Evolutionary conservation across 2,797 vertebrate genomes (phyloP), one percentile per base, ranked within the genome.

Genomic region (Tolypeutes matacus): DNA sequence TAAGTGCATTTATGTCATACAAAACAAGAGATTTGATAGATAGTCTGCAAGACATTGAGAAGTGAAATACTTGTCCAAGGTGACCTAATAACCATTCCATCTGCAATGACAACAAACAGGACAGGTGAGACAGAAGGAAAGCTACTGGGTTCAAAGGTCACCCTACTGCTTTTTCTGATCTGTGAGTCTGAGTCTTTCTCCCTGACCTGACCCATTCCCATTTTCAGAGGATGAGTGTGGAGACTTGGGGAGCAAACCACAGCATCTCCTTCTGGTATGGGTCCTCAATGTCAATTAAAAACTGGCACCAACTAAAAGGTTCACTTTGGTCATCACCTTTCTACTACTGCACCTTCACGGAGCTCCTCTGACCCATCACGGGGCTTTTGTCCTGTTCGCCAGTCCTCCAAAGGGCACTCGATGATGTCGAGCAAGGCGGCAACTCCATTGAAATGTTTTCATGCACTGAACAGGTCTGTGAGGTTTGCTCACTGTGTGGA

Each of bases 401-500:
- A 53, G 89, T 70, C 89, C 94, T 31, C 90, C 95, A 21, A 78
- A 92, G 46, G 92, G 94, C 81, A 95, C 75, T 62, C 78, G 51
- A 72, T 91, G 56, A 78, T 94, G 83, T 42, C 86, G 64, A 39
- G 65, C 78, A 67, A 93, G 78, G 56, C 13, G 0, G 20, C 78
- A 94, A 69, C 67, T 93, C 39, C 34, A 56, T 67, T 73, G 92
- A 29, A 96, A 97, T 18, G 70, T 89, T 82, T 96, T 96, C 7
- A 69, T 87, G 18, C 92, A 96, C 25, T 95, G 56, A 36, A 90
- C 49, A 65, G 90, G 96, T n/a, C 83, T 34, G 34, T 96, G 96
- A 14, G 94, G 96, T 62, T 93, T 97, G 49, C 97, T 94, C 39
- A 95, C 95, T 5, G 69, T 89, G 64, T 97, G 96, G 86, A 93